Base-by-base conservation (phyloP, 2,797 vertebrate species). In the Myotis daubentonii region DNA sequence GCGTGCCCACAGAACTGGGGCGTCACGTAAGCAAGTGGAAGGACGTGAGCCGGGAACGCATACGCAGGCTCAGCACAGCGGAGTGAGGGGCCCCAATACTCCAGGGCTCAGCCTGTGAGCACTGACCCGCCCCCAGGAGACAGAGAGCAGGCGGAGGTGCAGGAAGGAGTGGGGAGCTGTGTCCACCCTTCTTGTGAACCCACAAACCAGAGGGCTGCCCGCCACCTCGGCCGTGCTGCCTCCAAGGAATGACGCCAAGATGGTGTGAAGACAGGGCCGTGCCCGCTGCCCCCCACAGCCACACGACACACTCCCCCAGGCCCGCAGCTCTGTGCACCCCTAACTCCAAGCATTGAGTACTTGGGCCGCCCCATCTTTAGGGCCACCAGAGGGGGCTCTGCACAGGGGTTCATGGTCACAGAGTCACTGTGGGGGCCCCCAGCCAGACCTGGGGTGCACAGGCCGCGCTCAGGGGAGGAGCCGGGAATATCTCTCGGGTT, bases 1-100 rank as follows among this genome's bases (percentile, higher is more conserved):
- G 57, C 1, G 1, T 5, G 68, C 15, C 51, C 23, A 0, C 0
- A 2, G 33, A 44, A 20, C 47, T 4, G 6, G 0, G 22, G 68
- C 1, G 1, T 16, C 88, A 10, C 2, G 1, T 16, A n/a, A 44
- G 53, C 76, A 25, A 28, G 13, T 0, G 1, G 13, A 9, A 30
- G 74, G 28, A 4, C 10, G 0, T 8, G 75, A 8, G 9, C 4
- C 2, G 47, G 70, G 33, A 22, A 53, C 8, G 4, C 2, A 3
- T 38, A 7, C 36, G 1, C 53, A 60, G 8, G 36, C 11, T 17
- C 51, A 16, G 65, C 16, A 76, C 20, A 6, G 66, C n/a, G 7
- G 25, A 16, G 30, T 6, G 30, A 12, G n/a, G 65, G 65, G 60
- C 4, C 57, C 25, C 11, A 2, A 13, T 0, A 28, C 11, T 0